Conservation (phyloP, 2,888 invertebrate genomes). For the Sphinx pinastri region DNA sequence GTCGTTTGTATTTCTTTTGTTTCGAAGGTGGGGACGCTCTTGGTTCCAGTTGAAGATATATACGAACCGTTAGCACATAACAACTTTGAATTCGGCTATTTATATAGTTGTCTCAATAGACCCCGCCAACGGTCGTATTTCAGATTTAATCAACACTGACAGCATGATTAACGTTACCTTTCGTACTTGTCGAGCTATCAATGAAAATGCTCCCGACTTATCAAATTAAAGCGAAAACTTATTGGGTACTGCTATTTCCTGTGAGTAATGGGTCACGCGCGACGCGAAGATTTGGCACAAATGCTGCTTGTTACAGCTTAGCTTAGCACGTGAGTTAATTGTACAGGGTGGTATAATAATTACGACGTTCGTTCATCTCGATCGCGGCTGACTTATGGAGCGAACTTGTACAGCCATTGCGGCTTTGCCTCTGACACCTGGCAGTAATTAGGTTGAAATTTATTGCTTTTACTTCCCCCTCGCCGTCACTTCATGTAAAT, state of each 20-base stretch:
- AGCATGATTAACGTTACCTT: conserved; percentile 74
- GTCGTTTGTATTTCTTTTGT: conserved; percentile 78
- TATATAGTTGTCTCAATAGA: conserved; percentile 76
- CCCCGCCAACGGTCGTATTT: conserved; percentile 70
- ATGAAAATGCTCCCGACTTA: conserved; percentile 56
- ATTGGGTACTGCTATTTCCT: conserved; percentile 4
- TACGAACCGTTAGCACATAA: conserved; percentile 74
- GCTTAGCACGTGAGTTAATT: conserved; percentile 38
- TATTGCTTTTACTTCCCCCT: conserved; percentile 67
- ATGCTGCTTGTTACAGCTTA: not conserved
- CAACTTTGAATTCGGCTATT: conserved; percentile 74
- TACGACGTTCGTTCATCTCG: conserved; percentile 58
- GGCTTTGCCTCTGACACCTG: conserved; percentile 75
- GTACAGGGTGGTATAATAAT: conserved; percentile 48
- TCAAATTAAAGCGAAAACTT: conserved; percentile 39
- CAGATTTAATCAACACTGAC: conserved; percentile 78
- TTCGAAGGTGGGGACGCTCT: conserved; percentile 65
- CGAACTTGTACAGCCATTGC: conserved; percentile 66
- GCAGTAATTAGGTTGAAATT: conserved; percentile 75
- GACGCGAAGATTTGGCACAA: conserved; percentile 6
- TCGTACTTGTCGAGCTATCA: conserved; percentile 62
- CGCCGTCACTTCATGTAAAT: conserved; percentile 50
- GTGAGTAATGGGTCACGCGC: conserved; percentile 15
- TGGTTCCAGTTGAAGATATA: conserved; percentile 71
- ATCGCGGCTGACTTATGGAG: conserved; percentile 69